phyloP scores from a whole-genome alignment of 1,140 invertebrate species.

The Nebria ingens region DNA sequence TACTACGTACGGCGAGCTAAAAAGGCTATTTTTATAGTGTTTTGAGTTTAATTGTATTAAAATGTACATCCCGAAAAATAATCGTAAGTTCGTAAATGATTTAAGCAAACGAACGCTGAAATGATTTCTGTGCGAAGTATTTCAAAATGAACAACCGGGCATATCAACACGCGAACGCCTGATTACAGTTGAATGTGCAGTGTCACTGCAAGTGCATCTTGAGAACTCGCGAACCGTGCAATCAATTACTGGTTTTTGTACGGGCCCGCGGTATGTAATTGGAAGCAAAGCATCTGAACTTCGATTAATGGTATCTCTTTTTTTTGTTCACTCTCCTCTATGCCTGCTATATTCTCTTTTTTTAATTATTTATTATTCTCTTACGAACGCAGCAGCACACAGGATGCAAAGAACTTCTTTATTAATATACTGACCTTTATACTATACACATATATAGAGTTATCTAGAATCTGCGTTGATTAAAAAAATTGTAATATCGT shows the following conservation, averaged over 20 bases:
- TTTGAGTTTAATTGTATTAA: no score
- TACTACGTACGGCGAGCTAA: no score
- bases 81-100: no score
- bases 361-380: no score
- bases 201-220: slow-evolving; percentile 6
- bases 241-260: slow-evolving; percentile 5
- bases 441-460: no score
- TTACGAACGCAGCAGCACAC: no score
- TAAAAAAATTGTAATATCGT: no score
- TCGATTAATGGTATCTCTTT: neutral
- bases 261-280: neutral
- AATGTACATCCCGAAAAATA: no score
- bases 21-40: no score
- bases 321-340: neutral
- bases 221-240: slow-evolving; percentile 3
- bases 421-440: no score
- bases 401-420: no score
- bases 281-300: neutral
- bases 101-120: neutral
- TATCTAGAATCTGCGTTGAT: no score
- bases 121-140: neutral
- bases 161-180: slow-evolving; percentile 7
- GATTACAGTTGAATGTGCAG: slow-evolving; percentile 6
- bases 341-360: neutral
- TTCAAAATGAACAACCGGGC: neutral